Base-by-base conservation (phyloP, 2,888 invertebrate species). In the Silvanus unidentatus region DNA sequence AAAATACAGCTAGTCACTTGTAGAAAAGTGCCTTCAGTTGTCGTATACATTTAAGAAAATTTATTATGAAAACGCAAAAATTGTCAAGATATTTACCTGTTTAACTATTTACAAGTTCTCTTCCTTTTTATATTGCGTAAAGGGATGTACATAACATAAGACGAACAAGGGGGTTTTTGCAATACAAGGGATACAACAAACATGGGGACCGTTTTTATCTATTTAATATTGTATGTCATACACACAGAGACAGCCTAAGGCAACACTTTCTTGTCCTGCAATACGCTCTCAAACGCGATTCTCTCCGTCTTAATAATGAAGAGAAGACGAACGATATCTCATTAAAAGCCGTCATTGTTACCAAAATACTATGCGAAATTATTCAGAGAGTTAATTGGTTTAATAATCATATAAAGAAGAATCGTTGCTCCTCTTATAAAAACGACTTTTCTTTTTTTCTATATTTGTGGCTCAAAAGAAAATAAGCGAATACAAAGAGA, bases 171-270 rank as follows among this genome's bases (percentile, higher is more conserved):
- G 8, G 28, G 43, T 43, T n/a, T n/a, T n/a, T n/a, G n/a, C n/a
- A n/a, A n/a, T 43, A 16, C 43, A 11, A 16, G 28, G 14, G 22
- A 43, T 11, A n/a, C 12, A 43, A 43, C 38, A 43, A 38, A 12
- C 43, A 9, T 38, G 29, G 41, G 42, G 43, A 45, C 50, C 48
- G 48, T 48, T 42, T 45, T 44, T 37, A 48, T 41, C 46, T 44
- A 35, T 44, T 50, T 52, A 52, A 52, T 52, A 52, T 50, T 52
- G 48, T 44, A 50, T 48, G 50, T 52, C 50, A 52, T 48, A 52
- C n/a, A 32, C 48, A 50, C 48, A 50, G 45, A 41, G 38, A 35
- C 28, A 4, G 52, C 52, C 47, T 15, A 13, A 44, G 48, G 52
- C 50, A 22, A 11, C 38, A 40, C 32, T 46, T 44, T 32, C 42